Evolutionary conservation across 2,113 vertebrate genomes (phyloP), one percentile per base, ranked within the genome.

Genomic region (Lagenorhynchus albirostris): DNA sequence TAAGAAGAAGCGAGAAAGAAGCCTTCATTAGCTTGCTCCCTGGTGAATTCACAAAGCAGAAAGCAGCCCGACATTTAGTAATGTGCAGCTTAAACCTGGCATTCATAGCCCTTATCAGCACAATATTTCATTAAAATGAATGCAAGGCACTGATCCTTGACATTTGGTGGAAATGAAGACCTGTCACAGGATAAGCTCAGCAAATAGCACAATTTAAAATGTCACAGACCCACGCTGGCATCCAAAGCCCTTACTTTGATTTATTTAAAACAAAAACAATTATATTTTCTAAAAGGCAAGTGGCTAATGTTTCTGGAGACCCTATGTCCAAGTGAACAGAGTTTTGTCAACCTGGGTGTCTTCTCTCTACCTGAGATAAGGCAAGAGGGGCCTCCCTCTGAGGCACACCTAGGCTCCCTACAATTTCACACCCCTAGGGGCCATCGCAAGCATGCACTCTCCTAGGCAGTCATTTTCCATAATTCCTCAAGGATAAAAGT

Each of bases 141-240:
- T 74, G 89, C 93, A 98, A 98, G 98, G 93, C 95, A 23, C 94
- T 97, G 97, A 96, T 95, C 83, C 81, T 96, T 98, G 96, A 98
- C 94, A 97, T 98, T 98, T 97, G 96, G 86, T 98, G 91, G 96
- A 98, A 98, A 97, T 96, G 71, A 97, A 98, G 96, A 89, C 33
- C 92, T 80, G 90, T 74, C 95, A 93, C 73, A 73, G 90, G 79
- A 95, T 80, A 76, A 98, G 96, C 96, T 98, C 89, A 55, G 97
- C 94, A 98, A 91, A 98, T 68, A 98, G 98, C 81, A 98, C 25
- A 26, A 93, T 98, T 98, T 82, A 44, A 98, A 98, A 98, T 97
- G 98, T 97, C 98, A 98, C 60, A 76, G 58, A 84, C 92, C 60
- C 18, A 58, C 23, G 71, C n/a, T 94, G 94, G 80, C 85, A 47